Evolutionary conservation across 2,888 invertebrate species (phyloP), one percentile per base, ranked within the genome.

Genomic region (Acleris emargana): DNA sequence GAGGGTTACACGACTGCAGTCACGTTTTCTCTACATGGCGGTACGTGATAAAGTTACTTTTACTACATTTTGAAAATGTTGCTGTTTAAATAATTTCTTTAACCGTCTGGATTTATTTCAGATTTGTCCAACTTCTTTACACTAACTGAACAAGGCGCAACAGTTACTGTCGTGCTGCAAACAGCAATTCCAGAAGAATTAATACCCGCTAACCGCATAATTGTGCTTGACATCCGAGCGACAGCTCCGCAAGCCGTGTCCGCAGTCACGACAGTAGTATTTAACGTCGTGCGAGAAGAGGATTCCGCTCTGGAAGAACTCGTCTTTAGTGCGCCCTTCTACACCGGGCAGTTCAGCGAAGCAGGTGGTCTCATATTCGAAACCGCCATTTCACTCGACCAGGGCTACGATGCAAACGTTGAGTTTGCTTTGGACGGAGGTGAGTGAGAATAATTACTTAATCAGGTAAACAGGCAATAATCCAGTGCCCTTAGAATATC

Each of bases 1-100:
- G 64, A 69, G 51, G 73, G 73, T 9, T 72, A 71, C 49, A 55
- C 68, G n/a, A n/a, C n/a, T n/a, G n/a, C n/a, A n/a, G n/a, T n/a
- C n/a, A n/a, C n/a, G n/a, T n/a, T n/a, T n/a, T n/a, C n/a, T n/a
- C n/a, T n/a, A n/a, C n/a, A n/a, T n/a, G n/a, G n/a, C n/a, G n/a
- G n/a, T n/a, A n/a, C n/a, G n/a, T n/a, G n/a, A n/a, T n/a, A n/a
- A n/a, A n/a, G n/a, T n/a, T n/a, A n/a, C n/a, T n/a, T n/a, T n/a
- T n/a, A n/a, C n/a, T n/a, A n/a, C n/a, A 1, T 5, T 25, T 5
- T 25, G 25, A 25, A 5, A 25, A 5, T 25, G 25, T 25, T 25
- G 5, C 25, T 5, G 5, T 25, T 25, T 25, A 25, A 25, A 25
- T 25, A 25, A 6, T 6, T 25, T 6, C 25, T 5, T 25, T 25